Evolutionary conservation across 2,797 vertebrate species (phyloP).

Genomic region (Odontamblyopus lacepedii): DNA sequence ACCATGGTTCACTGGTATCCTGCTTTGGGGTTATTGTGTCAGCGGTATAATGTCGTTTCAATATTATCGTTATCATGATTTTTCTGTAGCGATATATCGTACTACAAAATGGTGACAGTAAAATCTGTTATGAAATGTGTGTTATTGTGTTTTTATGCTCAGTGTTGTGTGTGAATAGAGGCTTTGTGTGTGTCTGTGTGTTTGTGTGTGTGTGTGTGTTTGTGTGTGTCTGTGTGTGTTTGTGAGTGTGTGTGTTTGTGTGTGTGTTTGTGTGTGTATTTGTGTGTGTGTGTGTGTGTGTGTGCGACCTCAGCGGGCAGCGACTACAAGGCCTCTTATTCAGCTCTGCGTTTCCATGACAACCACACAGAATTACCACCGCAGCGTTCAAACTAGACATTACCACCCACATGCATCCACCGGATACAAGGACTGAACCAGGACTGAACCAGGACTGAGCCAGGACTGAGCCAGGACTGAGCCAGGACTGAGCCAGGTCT

Average conservation of each 20-base stretch:
- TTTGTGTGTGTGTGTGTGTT: too few relatives aligned
- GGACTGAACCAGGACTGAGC: background rate
- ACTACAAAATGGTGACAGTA: background rate
- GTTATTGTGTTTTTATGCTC: too few relatives aligned
- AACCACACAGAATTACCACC: constrained; percentile 15
- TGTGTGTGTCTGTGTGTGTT: background rate
- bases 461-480: background rate
- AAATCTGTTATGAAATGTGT: background rate
- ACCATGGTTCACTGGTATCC: too few relatives aligned
- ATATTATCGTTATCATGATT: too few relatives aligned
- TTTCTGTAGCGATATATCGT: too few relatives aligned
- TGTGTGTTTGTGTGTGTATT: too few relatives aligned
- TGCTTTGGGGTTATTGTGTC: too few relatives aligned
- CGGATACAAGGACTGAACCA: background rate
- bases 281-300: background rate
- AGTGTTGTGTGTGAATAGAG: background rate
- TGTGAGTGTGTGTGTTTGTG: background rate
- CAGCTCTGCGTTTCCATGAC: constrained; percentile 27
- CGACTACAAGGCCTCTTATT: constrained; percentile 11
- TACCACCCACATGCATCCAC: constrained; percentile 27
- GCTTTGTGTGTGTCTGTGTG: too few relatives aligned
- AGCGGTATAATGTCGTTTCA: too few relatives aligned
- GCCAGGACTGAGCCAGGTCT: background rate
- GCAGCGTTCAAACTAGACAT: constrained; percentile 21
- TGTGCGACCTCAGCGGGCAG: background rate